Conservation (phyloP, 1,140 invertebrate species). For the Ceratina australensis region DNA sequence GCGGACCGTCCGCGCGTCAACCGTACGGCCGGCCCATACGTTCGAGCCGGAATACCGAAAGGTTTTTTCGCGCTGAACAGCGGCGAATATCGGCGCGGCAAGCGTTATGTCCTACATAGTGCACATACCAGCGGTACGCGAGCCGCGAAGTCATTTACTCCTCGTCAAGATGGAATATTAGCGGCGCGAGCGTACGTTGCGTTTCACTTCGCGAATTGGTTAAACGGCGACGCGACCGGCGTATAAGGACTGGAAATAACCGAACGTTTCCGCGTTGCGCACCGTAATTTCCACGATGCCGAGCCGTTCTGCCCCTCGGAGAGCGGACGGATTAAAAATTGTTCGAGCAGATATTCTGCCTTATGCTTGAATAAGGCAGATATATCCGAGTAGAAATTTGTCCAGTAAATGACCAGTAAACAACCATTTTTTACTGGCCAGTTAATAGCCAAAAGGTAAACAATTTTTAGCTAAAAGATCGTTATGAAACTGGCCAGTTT, state of each 20-base stretch:
- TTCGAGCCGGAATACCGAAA: slow-evolving; percentile 31
- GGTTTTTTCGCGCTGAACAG: slow-evolving; percentile 35
- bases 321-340: no score
- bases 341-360: no score
- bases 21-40: background rate
- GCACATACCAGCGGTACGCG: slow-evolving; percentile 38
- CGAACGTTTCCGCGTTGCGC: slow-evolving; percentile 38
- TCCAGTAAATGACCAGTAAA: no score
- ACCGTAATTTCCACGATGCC: slow-evolving; percentile 20
- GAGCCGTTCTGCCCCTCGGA: no score
- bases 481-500: no score
- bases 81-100: slow-evolving; percentile 36
- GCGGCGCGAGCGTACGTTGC: slow-evolving; percentile 25
- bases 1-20: background rate
- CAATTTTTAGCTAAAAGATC: no score
- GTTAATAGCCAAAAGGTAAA: no score
- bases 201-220: slow-evolving; percentile 53
- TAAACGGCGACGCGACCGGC: slow-evolving; percentile 9
- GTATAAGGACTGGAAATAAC: slow-evolving; percentile 34
- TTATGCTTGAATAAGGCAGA: no score
- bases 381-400: no score
- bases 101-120: slow-evolving; percentile 43
- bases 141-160: slow-evolving; percentile 42
- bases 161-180: slow-evolving; percentile 48
- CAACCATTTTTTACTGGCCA: no score